Conservation (phyloP, 2,888 invertebrate species). For the Limnephilus lunatus region DNA sequence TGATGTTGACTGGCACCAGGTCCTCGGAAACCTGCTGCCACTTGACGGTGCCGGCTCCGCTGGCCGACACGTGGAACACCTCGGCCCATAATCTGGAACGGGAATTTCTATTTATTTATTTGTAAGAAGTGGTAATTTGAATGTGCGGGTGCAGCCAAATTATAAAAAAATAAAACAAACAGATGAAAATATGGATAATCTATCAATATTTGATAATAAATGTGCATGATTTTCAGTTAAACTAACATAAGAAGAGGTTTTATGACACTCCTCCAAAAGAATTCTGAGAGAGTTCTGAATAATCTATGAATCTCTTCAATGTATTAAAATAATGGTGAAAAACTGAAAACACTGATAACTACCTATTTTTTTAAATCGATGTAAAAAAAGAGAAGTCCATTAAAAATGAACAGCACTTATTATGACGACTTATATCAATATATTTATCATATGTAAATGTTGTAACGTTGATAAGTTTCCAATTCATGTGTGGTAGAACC, state of each 20-base stretch:
- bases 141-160: not conserved
- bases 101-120: not conserved
- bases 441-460: too few species aligned
- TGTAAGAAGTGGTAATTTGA: not conserved
- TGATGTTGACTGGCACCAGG: slow-evolving; percentile 98
- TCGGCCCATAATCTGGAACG: slow-evolving; percentile 95
- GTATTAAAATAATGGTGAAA: too few species aligned
- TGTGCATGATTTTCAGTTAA: not conserved
- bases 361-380: too few species aligned
- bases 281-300: not conserved
- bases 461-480: not conserved
- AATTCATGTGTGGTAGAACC: not conserved
- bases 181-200: not conserved
- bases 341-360: too few species aligned
- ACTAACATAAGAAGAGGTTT: not conserved
- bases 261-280: not conserved
- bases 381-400: too few species aligned
- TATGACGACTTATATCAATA: too few species aligned
- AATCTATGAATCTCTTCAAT: too few species aligned
- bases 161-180: not conserved
- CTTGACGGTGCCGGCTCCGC: slow-evolving; percentile 93
- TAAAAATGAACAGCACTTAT: too few species aligned
- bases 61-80: slow-evolving; percentile 97
- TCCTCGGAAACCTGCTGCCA: slow-evolving; percentile 99
- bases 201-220: not conserved